phyloP scores from a whole-genome alignment of 2,888 invertebrate species.

The Tipula lateralis region DNA sequence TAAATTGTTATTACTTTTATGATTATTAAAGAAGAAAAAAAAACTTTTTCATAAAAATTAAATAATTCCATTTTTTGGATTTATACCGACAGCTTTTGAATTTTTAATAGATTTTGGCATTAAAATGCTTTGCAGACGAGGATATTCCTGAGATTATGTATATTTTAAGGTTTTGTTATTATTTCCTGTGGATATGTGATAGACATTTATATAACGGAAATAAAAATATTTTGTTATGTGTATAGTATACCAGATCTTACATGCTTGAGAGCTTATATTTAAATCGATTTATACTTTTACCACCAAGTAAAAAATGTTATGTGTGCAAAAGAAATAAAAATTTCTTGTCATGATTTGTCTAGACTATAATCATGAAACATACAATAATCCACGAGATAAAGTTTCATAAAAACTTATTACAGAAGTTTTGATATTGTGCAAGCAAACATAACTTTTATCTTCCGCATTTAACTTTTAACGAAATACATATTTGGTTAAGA shows the following conservation, averaged over 20 bases:
- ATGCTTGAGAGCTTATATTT: background rate
- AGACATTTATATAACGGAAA: background rate
- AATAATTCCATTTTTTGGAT: background rate
- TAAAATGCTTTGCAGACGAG: background rate
- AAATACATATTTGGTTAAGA: background rate
- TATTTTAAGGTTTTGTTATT: background rate
- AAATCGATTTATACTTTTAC: background rate
- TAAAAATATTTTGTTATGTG: background rate
- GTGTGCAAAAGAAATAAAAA: background rate
- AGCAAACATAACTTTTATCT: background rate
- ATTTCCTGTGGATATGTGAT: background rate
- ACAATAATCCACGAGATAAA: background rate
- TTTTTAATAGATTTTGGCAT: too few species aligned
- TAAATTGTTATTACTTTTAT: background rate
- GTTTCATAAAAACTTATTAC: background rate
- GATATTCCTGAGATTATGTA: background rate
- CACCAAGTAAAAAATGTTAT: too few species aligned
- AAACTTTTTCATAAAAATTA: background rate
- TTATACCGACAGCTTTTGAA: background rate
- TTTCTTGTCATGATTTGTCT: background rate
- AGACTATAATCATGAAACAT: background rate
- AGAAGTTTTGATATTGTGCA: too few species aligned
- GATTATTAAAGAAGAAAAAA: background rate
- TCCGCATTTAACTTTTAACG: background rate
- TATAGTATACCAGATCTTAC: background rate